phyloP scores from a whole-genome alignment of 2,888 invertebrate genomes.

The Sylvicola fuscatus region DNA sequence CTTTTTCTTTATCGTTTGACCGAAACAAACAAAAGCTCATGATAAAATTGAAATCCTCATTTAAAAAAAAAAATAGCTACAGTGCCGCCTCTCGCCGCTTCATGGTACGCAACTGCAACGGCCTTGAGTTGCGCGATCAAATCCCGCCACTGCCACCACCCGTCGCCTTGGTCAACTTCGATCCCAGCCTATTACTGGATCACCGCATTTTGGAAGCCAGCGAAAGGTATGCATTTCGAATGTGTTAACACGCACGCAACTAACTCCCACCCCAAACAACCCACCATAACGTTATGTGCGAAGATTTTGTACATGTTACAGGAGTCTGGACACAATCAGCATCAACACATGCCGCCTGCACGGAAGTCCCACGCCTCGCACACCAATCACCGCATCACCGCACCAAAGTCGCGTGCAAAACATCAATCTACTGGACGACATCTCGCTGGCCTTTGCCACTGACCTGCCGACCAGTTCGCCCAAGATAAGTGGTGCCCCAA shows the following conservation, averaged over 20 bases:
- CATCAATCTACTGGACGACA: conserved; percentile 23
- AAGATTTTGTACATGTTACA: conserved; percentile 1
- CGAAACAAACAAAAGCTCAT: too few relatives aligned
- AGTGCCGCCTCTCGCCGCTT: conserved; percentile 29
- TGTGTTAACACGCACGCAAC: too few relatives aligned
- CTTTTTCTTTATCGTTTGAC: too few relatives aligned
- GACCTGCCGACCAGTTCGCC: conserved; percentile 2
- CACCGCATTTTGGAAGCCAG: conserved; percentile 10
- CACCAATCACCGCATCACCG: conserved; percentile 8
- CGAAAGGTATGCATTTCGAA: conserved; percentile 7
- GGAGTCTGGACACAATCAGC: conserved; percentile 8
- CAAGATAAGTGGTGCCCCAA: neutral
- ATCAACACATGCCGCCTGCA: conserved; percentile 18
- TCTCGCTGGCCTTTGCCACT: conserved; percentile 8
- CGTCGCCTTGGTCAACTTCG: conserved; percentile 27
- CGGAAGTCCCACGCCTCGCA: conserved; percentile 22
- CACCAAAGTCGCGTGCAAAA: conserved; percentile 17
- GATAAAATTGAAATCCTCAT: too few relatives aligned
- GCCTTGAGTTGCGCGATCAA: conserved; percentile 47
- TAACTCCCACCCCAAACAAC: too few relatives aligned
- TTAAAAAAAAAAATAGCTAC: too few relatives aligned
- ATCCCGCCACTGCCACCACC: conserved; percentile 34
- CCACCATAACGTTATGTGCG: too few relatives aligned
- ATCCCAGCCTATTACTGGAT: conserved; percentile 11
- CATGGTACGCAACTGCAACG: conserved; percentile 59